A percentile compares a stretch with the other conserved stretches of the same genome.
Conservation (phyloP, 2,888 invertebrate genomes). For the Pasiphila rectangulata region DNA sequence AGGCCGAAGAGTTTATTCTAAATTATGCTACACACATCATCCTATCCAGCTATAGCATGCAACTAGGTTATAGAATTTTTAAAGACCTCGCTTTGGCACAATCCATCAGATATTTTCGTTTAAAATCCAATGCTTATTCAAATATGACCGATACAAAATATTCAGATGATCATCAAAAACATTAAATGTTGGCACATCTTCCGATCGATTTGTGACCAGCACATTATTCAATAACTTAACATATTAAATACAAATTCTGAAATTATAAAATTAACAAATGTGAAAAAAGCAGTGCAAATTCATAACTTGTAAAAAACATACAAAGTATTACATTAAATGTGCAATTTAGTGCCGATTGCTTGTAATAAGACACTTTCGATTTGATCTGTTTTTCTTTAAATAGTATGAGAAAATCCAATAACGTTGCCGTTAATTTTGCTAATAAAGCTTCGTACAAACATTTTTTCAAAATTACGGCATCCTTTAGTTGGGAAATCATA, state of each 20-base stretch:
- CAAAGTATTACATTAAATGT: constrained; percentile 1
- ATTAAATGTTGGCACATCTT: not conserved
- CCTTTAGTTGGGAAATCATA: too few species aligned
- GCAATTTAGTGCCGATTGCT: constrained; percentile 10
- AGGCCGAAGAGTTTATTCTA: constrained; percentile 55
- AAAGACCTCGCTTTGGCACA: constrained; percentile 16
- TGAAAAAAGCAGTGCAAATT: not conserved
- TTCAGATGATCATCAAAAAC: constrained; percentile 4
- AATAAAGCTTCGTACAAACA: not conserved
- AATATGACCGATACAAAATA: constrained; percentile 5
- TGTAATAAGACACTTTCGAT: constrained; percentile 16
- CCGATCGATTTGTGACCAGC: constrained; percentile 2
- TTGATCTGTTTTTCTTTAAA: constrained; percentile 4
- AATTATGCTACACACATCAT: constrained; percentile 59
- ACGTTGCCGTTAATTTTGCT: not conserved
- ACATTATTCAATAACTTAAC: not conserved
- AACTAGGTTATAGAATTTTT: constrained; percentile 46
- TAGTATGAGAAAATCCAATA: not conserved
- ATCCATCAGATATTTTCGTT: not conserved
- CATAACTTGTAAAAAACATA: not conserved
- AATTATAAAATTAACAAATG: not conserved
- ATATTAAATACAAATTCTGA: not conserved
- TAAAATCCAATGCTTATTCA: constrained; percentile 9
- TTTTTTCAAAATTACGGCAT: too few species aligned
- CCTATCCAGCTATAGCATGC: constrained; percentile 68